These are phyloP conservation scores for Ifrita kowaldi DNA, from an alignment of 2,113 vertebrate species.

Conservation along the genomic window DNA sequence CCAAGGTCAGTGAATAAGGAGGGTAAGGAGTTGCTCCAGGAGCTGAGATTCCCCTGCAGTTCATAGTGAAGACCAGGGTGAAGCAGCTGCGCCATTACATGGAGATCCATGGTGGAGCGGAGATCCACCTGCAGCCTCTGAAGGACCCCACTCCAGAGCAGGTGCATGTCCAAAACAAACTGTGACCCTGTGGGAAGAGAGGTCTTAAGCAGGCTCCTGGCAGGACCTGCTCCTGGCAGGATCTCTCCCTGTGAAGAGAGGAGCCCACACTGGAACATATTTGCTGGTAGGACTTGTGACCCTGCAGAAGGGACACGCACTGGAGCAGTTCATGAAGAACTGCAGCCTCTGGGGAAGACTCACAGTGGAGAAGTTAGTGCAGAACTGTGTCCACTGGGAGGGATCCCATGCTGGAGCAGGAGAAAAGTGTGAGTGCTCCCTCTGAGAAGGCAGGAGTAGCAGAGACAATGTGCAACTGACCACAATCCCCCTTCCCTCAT, in stretches of 20 bases:
- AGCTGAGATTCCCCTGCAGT: neutral
- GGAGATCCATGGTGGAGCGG: neutral
- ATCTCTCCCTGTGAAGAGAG: neutral
- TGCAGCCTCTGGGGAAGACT: neutral
- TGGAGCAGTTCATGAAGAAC: neutral
- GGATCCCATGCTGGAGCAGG: rapidly evolving
- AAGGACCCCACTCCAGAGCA: neutral
- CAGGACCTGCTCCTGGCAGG: neutral
- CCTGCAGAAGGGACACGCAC: neutral
- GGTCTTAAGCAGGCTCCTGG: neutral
- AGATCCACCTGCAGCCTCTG: neutral
- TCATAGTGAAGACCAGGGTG: rapidly evolving
- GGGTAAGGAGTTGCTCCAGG: too few species aligned
- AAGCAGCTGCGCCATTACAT: neutral
- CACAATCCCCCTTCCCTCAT: neutral
- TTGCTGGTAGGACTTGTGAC: neutral
- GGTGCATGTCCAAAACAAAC: neutral
- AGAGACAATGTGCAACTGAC: neutral
- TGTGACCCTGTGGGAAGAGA: rapidly evolving
- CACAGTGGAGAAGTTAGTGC: neutral
- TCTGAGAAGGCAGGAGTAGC: neutral
- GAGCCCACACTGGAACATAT: too few species aligned
- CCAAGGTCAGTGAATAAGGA: neutral
- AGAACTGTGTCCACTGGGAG: neutral
- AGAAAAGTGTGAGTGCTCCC: neutral